Evolutionary conservation across 2,797 vertebrate species (phyloP).

Genomic region (Hemitrygon akajei): DNA sequence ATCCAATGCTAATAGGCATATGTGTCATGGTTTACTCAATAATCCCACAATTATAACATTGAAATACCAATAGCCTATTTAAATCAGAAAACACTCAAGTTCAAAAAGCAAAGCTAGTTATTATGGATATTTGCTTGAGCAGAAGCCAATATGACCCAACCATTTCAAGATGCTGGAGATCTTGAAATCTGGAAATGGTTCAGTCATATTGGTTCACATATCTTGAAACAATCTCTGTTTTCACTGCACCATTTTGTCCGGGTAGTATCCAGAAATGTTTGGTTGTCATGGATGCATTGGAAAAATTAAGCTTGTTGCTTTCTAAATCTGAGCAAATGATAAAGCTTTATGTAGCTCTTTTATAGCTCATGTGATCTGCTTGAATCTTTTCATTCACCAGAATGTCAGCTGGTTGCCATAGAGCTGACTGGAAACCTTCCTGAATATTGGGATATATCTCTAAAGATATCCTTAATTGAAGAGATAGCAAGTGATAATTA

Average conservation of each 20-base stretch:
- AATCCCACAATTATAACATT: not conserved
- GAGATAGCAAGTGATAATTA: not conserved
- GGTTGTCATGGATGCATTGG: not conserved
- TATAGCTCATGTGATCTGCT: not conserved
- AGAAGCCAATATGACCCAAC: not conserved
- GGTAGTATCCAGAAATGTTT: not conserved
- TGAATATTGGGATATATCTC: not conserved
- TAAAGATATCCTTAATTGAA: not conserved
- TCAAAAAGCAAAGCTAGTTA: not conserved
- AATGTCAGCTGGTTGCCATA: not conserved
- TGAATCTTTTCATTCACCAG: not conserved
- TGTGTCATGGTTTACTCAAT: too few species aligned
- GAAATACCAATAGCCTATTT: not conserved
- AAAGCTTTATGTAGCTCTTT: too few species aligned
- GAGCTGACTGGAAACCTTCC: not conserved
- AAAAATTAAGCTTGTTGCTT: too few species aligned
- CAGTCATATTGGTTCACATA: not conserved
- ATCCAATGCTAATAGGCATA: not conserved
- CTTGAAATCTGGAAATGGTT: not conserved
- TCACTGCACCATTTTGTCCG: not conserved
- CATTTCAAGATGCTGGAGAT: too few species aligned
- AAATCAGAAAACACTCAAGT: not conserved
- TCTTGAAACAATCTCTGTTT: not conserved
- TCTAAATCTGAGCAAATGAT: not conserved
- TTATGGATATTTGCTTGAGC: not conserved